These are phyloP conservation scores for Donacobius atricapilla DNA, from an alignment of 2,113 vertebrate genomes.

Conservation along the genomic window DNA sequence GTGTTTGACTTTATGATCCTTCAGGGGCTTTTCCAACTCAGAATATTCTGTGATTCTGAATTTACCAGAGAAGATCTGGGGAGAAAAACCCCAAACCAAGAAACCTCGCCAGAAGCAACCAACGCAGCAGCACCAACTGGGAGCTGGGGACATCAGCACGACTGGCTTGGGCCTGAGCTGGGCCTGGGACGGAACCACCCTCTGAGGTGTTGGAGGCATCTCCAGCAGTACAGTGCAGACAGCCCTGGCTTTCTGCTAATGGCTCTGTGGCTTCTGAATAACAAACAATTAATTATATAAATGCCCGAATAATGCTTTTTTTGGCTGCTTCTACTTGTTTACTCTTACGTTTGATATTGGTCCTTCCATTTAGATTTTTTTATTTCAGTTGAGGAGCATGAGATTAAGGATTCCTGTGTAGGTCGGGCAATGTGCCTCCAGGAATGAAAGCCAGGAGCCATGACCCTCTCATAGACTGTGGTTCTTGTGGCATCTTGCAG, in stretches of 20 bases:
- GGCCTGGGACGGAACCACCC: background rate
- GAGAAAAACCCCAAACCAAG: background rate
- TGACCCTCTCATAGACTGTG: background rate
- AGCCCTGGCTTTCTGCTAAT: background rate
- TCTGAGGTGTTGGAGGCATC: background rate
- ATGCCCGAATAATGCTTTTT: background rate
- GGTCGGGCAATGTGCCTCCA: fast-evolving
- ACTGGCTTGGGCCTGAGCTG: background rate
- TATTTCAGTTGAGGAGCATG: background rate
- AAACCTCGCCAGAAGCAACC: background rate
- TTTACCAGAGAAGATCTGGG: background rate
- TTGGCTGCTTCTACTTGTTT: background rate
- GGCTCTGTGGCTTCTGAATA: background rate
- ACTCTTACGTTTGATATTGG: background rate
- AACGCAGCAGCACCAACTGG: background rate
- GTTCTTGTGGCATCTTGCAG: background rate
- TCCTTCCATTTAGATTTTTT: background rate
- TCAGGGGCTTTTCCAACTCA: background rate
- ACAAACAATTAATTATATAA: background rate
- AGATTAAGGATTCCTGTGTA: background rate
- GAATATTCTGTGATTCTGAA: background rate
- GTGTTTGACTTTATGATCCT: background rate
- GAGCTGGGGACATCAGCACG: background rate
- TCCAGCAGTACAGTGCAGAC: fast-evolving
- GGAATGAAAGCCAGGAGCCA: background rate